Base-by-base conservation (phyloP, 2,113 vertebrate species). In the Malurus alboscapulatus region DNA sequence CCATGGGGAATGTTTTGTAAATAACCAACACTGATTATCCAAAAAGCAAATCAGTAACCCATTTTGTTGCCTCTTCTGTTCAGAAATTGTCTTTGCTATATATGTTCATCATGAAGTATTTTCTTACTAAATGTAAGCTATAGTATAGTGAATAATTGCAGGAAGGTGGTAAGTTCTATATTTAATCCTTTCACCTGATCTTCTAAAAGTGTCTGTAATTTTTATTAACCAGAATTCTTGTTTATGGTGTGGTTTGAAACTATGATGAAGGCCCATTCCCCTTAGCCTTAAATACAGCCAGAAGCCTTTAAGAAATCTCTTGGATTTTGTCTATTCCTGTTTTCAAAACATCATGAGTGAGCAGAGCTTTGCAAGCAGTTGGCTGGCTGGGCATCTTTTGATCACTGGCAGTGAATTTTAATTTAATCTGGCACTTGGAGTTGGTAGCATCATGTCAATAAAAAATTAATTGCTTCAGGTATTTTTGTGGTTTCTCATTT, bases 381-480 rank as follows among this genome's bases (percentile, higher is more conserved):
- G 80, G 17, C 53, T 96, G 48, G 27, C 48, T 96, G 57, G 72
- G 50, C 87, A 84, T 92, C 88, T 92, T 96, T 94, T 93, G 92
- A 87, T 95, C 88, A 92, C 18, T 87, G 20, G 22, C 40, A 93
- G 57, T 54, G 92, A 94, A 80, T 81, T 93, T 82, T 93, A 94
- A 96, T 93, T 93, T 78, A 75, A 94, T 72, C 76, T 84, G 94
- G 61, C 91, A 92, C 45, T 93, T 78, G 61, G 71, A 67, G 36
- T 67, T 93, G 57, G 88, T 90, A 95, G 53, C 27, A 90, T 84
- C 92, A 53, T 1, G 4, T 93, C 7, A 27, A 95, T 93, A 92
- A 93, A 87, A 93, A 95, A 78, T 84, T 84, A 95, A 90, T 93
- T 75, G 73, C 92, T 95, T 79, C 81, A 94, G 88, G 88, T 94